phyloP scores from a whole-genome alignment of 2,888 invertebrate species.

The Apamea crenata region DNA sequence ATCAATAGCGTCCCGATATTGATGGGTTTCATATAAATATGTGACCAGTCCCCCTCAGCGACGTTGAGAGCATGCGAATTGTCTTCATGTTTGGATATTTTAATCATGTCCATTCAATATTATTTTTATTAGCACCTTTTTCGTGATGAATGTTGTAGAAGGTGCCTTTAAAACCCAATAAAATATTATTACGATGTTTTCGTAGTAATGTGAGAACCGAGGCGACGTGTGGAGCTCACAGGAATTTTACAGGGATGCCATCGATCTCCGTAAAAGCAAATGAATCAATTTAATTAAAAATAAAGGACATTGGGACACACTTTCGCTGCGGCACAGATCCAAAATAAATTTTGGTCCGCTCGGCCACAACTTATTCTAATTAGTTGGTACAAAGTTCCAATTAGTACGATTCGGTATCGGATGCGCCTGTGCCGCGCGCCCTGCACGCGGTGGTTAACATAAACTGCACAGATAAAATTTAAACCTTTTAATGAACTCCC shows the following conservation, averaged over 20 bases:
- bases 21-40: slow-evolving; percentile 74
- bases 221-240: slow-evolving; percentile 30
- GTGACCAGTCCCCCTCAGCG: slow-evolving; percentile 67
- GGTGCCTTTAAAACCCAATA: slow-evolving; percentile 38
- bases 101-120: slow-evolving; percentile 61
- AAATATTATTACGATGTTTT: slow-evolving; percentile 46
- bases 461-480: slow-evolving; percentile 87
- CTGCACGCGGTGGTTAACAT: slow-evolving; percentile 81
- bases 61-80: slow-evolving; percentile 72
- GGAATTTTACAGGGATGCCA: slow-evolving; percentile 48
- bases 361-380: slow-evolving; percentile 83
- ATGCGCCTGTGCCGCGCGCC: slow-evolving; percentile 72
- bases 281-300: slow-evolving; percentile 60
- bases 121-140: slow-evolving; percentile 69
- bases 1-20: slow-evolving; percentile 43
- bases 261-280: slow-evolving; percentile 55
- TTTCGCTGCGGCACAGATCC: slow-evolving; percentile 71
- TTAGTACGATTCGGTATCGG: slow-evolving; percentile 84
- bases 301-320: slow-evolving; percentile 69
- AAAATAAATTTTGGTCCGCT: slow-evolving; percentile 75
- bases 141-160: slow-evolving; percentile 65
- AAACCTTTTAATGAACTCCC: slow-evolving; percentile 85
- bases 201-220: slow-evolving; percentile 51
- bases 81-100: slow-evolving; percentile 71
- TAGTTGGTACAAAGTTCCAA: slow-evolving; percentile 85